Evolutionary conservation across 2,888 invertebrate species (phyloP), one percentile per base, ranked within the genome.

Genomic region (Acanthosepion esculentum): DNA sequence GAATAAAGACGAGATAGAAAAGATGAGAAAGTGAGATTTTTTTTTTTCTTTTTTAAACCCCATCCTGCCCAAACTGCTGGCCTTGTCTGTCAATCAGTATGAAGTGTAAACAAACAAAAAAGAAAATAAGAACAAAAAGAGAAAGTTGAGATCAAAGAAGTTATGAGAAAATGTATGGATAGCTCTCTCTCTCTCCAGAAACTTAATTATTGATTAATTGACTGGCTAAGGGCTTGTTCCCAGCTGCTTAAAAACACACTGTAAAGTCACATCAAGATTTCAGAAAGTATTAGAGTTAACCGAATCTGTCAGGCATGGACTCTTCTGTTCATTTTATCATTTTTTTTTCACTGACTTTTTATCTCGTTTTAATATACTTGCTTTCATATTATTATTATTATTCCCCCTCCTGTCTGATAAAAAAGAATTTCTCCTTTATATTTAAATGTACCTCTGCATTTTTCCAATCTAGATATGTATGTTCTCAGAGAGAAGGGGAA

Each of bases 1-100:
- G 26, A 59, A 59, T 41, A 41, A 59, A 59, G 59, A 59, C 23
- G 23, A 59, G 59, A 59, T 59, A 59, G 59, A 59, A 20, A 20
- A 59, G 20, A 20, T 23, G 23, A 59, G 59, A 23, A 55, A 20
- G 18, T 59, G 20, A 20, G 7, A 6, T 59, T 59, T 59, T 59
- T 59, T 23, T 59, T 59, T 59, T 59, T n/a, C 23, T 78, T 29
- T 29, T 29, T 29, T 15, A 78, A 78, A 10, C 78, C n/a, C 78
- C n/a, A n/a, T n/a, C 78, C n/a, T 78, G n/a, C 78, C n/a, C 78
- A 78, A 78, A 78, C 20, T 59, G 59, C 59, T 59, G 59, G n/a
- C n/a, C n/a, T 78, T 78, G 78, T 78, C 78, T 78, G 78, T 78
- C 78, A 78, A n/a, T 78, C 78, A 78, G 78, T 78, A 78, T 78